A percentile compares a stretch with the other conserved stretches of the same genome.
Conservation (phyloP, 2,888 invertebrate species). For the Drosophila melanosoma region DNA sequence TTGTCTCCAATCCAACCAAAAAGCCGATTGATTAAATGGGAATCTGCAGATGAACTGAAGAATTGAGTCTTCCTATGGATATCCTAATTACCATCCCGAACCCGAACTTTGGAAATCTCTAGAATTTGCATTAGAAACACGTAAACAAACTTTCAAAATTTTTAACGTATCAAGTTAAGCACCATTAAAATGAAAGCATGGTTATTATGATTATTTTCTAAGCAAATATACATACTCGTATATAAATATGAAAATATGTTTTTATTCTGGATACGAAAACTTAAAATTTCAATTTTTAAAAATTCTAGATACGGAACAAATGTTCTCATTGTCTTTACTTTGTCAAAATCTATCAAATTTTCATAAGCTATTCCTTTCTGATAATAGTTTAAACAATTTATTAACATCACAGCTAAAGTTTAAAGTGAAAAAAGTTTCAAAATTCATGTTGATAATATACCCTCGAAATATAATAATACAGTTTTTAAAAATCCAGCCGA, state of each 20-base stretch:
- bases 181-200: constrained; percentile 36
- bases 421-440: neutral
- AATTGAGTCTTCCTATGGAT: constrained; percentile 12
- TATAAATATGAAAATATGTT: constrained; percentile 29
- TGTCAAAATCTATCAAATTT: neutral
- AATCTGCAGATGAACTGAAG: constrained; percentile 12
- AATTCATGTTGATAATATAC: neutral
- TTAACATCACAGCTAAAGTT: neutral
- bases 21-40: constrained; percentile 4
- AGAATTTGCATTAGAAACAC: constrained; percentile 5
- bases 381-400: neutral
- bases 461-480: neutral
- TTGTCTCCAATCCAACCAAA: neutral
- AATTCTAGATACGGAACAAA: neutral
- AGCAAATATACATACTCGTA: constrained; percentile 50
- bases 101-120: neutral
- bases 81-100: constrained; percentile 7
- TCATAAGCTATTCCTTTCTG: neutral
- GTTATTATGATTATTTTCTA: constrained; percentile 41
- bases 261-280: constrained; percentile 1
- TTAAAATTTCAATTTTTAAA: neutral
- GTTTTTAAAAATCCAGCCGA: too few species aligned
- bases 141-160: constrained; percentile 8
- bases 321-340: neutral
- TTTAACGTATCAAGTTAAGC: constrained; percentile 26